Evolutionary conservation across 2,113 vertebrate genomes (phyloP), one percentile per base, ranked within the genome.

Genomic region (Festucalex cinctus): DNA sequence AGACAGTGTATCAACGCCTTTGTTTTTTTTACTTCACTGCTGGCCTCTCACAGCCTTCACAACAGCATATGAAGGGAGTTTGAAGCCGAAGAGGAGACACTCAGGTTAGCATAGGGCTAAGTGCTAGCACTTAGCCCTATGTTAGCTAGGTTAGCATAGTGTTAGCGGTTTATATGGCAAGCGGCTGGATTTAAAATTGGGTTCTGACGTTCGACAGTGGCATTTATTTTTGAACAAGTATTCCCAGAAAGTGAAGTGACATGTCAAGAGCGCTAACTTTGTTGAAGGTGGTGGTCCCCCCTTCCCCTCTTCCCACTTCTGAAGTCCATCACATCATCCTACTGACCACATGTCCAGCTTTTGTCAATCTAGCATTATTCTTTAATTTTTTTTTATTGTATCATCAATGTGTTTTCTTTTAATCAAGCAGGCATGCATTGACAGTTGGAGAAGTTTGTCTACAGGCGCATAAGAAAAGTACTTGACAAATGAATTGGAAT

Each of bases 261-360:
- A 83, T 71, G 75, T 82, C 75, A 72, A 71, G 59, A 69, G 61
- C 79, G 82, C 82, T 86, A 85, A 89, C 85, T 88, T 85, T 83
- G 88, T 86, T 84, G 82, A 87, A 76, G 85, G 66, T 82, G 81
- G 83, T 91, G 88, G 89, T 51, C 20, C 22, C 7, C 86, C 84
- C n/a, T n/a, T n/a, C n/a, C n/a, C n/a, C n/a, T 76, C 71, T 75
- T 75, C 87, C 77, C 74, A 73, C 84, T 80, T 70, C 75, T 83
- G 73, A 74, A 78, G 90, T 91, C 85, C 85, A 68, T 68, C 73
- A 76, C 82, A 81, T 83, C 85, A 89, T 90, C 88, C 83, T 75
- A 65, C 72, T 76, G 75, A 76, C 82, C 79, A 74, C 67, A 48
- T 71, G 80, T 79, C 79, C 79, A 77, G 77, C 70, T 65, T 43